Evolutionary conservation across 2,888 invertebrate genomes (phyloP).

Genomic region (Brachyopa scutellaris): DNA sequence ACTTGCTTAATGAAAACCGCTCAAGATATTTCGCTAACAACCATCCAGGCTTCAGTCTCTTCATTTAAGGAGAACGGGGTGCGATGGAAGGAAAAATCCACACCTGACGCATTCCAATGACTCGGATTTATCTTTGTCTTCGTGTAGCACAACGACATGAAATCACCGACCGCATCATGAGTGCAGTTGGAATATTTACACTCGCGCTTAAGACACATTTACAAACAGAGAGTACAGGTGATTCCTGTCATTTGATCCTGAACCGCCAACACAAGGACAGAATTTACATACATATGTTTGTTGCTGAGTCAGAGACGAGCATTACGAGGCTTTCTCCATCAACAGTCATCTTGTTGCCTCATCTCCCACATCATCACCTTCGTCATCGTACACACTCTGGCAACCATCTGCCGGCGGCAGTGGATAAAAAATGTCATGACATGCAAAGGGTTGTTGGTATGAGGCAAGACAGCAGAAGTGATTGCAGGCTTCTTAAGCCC

Average conservation of each 20-base stretch:
- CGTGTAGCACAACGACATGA: neutral
- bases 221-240: neutral
- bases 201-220: neutral
- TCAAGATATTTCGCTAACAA: conserved; percentile 39
- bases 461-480: conserved; percentile 9
- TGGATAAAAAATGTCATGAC: conserved; percentile 5
- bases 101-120: conserved; percentile 37
- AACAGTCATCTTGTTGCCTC: conserved; percentile 17
- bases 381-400: neutral
- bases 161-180: neutral
- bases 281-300: neutral
- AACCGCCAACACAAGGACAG: conserved; percentile 5
- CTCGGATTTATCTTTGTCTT: conserved; percentile 29
- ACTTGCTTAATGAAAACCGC: conserved; percentile 27
- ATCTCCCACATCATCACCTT: conserved; percentile 18
- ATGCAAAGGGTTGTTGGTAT: neutral
- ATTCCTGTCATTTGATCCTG: neutral
- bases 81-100: neutral
- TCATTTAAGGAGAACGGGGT: neutral
- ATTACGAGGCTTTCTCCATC: conserved; percentile 15
- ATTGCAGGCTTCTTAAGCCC: conserved; percentile 22
- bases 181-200: conserved; percentile 28
- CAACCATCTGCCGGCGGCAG: conserved; percentile 6
- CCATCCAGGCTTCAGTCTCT: conserved; percentile 1
- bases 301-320: neutral